Percentiles rank a stretch among this genome's conserved stretches.
These are phyloP conservation scores for Aleadryas rufinucha DNA, from an alignment of 2,113 vertebrate genomes.

Conservation along the genomic window DNA sequence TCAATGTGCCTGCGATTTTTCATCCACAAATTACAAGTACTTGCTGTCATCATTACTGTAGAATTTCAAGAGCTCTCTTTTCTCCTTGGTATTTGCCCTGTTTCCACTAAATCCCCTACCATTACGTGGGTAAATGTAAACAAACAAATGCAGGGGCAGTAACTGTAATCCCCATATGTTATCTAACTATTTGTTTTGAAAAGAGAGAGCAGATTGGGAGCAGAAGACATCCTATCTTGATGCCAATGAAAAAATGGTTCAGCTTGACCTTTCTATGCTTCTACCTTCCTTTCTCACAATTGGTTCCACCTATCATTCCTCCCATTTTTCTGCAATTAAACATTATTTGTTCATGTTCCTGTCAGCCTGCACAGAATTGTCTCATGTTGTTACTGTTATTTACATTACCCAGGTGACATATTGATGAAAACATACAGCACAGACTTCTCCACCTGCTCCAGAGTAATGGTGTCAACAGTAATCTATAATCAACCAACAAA, in stretches of 20 bases:
- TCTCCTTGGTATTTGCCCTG: neutral
- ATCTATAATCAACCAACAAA: neutral
- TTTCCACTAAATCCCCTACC: neutral
- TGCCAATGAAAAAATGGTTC: neutral
- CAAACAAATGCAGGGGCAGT: neutral
- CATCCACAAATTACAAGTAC: neutral
- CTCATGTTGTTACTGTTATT: neutral
- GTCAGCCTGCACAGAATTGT: neutral
- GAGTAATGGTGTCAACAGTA: neutral
- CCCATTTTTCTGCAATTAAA: neutral
- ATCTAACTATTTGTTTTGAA: neutral
- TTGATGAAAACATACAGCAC: neutral
- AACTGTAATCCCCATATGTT: neutral
- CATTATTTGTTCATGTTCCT: neutral
- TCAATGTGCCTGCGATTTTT: neutral
- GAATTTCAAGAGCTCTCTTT: slow-evolving; percentile 1
- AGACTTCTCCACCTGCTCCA: neutral
- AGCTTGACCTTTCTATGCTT: neutral
- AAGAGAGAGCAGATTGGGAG: neutral
- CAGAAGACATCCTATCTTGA: neutral
- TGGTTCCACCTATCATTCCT: neutral
- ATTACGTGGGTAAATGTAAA: neutral
- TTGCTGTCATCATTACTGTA: neutral
- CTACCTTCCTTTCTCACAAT: neutral
- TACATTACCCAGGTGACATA: neutral